Evolutionary conservation across 2,888 invertebrate species (phyloP).

Genomic region (Lacanobia oleracea): DNA sequence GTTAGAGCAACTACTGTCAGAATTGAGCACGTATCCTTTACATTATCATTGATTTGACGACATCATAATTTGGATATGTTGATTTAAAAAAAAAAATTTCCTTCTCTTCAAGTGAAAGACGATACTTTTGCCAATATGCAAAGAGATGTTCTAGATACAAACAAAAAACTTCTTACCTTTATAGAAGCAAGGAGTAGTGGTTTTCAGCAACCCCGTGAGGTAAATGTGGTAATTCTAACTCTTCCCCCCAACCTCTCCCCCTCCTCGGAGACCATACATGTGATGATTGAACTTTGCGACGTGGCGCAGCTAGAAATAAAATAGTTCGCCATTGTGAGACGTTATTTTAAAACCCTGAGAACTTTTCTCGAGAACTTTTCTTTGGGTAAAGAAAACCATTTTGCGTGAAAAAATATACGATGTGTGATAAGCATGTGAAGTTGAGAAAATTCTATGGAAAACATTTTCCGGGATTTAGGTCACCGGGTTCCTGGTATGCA

Average conservation of each 20-base stretch:
- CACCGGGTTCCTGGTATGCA: not conserved
- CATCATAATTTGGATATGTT: no score
- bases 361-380: slow-evolving; percentile 42
- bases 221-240: slow-evolving; percentile 69
- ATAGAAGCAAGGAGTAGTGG: slow-evolving; percentile 54
- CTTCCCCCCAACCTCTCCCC: slow-evolving; percentile 41
- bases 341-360: slow-evolving; percentile 57
- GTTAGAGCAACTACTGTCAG: not conserved
- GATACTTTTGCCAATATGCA: no score
- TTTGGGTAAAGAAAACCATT: slow-evolving; percentile 32
- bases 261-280: slow-evolving; percentile 64
- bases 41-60: not conserved
- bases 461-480: not conserved
- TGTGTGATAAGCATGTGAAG: slow-evolving; percentile 27
- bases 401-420: slow-evolving; percentile 1
- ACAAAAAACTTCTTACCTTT: not conserved
- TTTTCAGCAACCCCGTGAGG: slow-evolving; percentile 62
- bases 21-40: not conserved
- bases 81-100: no score
- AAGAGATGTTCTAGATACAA: not conserved
- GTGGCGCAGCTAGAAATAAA: slow-evolving; percentile 60
- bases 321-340: slow-evolving; percentile 55
- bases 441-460: not conserved
- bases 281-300: slow-evolving; percentile 69
- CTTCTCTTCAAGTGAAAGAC: no score